A percentile compares a stretch with the other conserved stretches of the same genome.
These are phyloP conservation scores for Drosophila auraria DNA, from an alignment of 1,140 invertebrate species.

Conservation along the genomic window DNA sequence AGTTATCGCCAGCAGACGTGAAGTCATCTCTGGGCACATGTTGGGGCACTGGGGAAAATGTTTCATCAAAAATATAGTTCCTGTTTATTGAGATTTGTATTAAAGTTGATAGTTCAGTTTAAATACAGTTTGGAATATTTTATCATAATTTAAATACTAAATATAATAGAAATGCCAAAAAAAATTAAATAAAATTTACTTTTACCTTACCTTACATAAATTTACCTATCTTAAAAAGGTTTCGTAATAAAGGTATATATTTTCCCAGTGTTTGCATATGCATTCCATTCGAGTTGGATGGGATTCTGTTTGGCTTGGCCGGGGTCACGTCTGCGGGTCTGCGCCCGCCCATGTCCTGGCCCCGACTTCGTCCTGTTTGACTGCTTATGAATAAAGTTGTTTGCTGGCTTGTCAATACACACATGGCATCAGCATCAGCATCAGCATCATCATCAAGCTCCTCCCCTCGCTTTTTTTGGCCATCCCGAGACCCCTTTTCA, in stretches of 20 bases:
- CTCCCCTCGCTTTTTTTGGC: not conserved
- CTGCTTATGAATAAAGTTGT: slow-evolving; percentile 83
- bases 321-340: slow-evolving; percentile 64
- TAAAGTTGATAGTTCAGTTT: too few relatives aligned
- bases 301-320: slow-evolving; percentile 56
- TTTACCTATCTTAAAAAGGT: not conserved
- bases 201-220: too few relatives aligned
- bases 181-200: too few relatives aligned
- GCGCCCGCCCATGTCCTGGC: slow-evolving; percentile 26
- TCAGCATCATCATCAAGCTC: slow-evolving; percentile 18
- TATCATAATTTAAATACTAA: too few relatives aligned
- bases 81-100: too few relatives aligned
- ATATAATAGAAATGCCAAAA: too few relatives aligned
- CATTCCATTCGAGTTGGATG: slow-evolving; percentile 20
- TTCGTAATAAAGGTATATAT: not conserved
- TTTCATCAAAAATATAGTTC: not conserved
- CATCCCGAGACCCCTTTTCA: slow-evolving; percentile 49
- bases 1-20: slow-evolving; percentile 82
- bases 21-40: slow-evolving; percentile 65
- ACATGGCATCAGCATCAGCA: slow-evolving; percentile 47
- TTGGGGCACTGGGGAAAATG: slow-evolving; percentile 17
- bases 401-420: slow-evolving; percentile 76
- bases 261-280: slow-evolving; percentile 23
- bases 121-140: too few relatives aligned
- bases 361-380: slow-evolving; percentile 46